Conservation (phyloP, 2,797 vertebrate species). For the Tenualosa ilisha region DNA sequence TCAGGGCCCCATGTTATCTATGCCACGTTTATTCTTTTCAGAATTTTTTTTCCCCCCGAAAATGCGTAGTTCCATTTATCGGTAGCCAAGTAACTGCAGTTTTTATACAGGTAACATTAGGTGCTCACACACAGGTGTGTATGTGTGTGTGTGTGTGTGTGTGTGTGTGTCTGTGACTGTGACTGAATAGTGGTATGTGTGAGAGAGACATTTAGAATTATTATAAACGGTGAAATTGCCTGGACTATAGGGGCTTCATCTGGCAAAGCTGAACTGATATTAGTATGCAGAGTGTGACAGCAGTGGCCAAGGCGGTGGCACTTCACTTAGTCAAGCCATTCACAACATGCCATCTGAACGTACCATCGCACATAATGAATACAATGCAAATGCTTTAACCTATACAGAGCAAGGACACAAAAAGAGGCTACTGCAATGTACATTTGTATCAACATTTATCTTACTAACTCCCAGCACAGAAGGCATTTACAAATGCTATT, state of each 20-base stretch:
- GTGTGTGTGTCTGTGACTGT: background rate
- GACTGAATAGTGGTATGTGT: background rate
- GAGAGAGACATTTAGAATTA: background rate
- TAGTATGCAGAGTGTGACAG: background rate
- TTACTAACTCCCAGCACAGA: background rate
- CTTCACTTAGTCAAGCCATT: constrained; percentile 13
- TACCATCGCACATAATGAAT: background rate
- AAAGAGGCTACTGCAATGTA: background rate
- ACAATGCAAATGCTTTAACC: background rate
- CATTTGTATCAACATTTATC: background rate
- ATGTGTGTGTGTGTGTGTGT: background rate
- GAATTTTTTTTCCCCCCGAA: background rate
- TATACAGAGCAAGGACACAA: background rate
- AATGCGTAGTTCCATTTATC: background rate
- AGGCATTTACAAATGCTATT: background rate
- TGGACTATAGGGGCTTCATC: background rate
- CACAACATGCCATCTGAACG: background rate
- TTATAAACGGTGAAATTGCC: background rate
- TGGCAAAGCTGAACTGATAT: background rate
- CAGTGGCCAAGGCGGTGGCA: background rate
- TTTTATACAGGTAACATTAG: background rate
- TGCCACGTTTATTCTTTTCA: background rate
- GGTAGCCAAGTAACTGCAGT: background rate
- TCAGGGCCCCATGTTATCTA: background rate
- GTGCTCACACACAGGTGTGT: background rate